phyloP scores from a whole-genome alignment of 2,797 vertebrate species.

The Lateolabrax maculatus region DNA sequence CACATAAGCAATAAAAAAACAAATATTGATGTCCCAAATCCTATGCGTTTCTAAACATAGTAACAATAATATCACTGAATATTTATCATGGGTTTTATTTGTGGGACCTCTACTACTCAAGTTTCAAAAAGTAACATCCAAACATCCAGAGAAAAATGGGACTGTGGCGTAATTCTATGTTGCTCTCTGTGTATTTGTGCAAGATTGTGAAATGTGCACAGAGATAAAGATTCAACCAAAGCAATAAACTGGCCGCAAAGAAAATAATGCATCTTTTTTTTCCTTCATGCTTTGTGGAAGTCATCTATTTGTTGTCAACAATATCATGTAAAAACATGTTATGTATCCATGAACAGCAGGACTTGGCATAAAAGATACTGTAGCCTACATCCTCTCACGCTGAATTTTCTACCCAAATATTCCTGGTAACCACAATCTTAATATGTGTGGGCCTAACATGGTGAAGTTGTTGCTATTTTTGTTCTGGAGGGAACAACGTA shows the following conservation, averaged over 20 bases:
- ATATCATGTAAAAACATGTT: neutral
- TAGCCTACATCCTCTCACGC: neutral
- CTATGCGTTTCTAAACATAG: neutral
- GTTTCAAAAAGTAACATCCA: neutral
- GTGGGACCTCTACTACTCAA: neutral
- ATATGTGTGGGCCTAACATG: neutral
- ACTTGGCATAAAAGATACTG: neutral
- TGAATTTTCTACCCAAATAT: neutral
- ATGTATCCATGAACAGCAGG: neutral
- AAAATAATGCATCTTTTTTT: neutral
- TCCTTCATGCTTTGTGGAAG: neutral
- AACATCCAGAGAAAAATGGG: neutral
- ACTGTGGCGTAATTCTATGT: neutral
- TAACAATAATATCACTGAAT: neutral
- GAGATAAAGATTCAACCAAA: neutral
- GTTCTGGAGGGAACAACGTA: neutral
- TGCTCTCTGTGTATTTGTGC: neutral
- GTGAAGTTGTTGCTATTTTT: neutral
- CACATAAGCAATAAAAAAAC: neutral
- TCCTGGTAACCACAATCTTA: neutral
- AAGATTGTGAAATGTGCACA: neutral
- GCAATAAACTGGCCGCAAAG: neutral
- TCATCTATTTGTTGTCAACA: neutral
- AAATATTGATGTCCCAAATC: neutral
- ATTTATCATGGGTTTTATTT: neutral